Evolutionary conservation across 2,797 vertebrate species (phyloP).

Genomic region (Spondyliosoma cantharus): DNA sequence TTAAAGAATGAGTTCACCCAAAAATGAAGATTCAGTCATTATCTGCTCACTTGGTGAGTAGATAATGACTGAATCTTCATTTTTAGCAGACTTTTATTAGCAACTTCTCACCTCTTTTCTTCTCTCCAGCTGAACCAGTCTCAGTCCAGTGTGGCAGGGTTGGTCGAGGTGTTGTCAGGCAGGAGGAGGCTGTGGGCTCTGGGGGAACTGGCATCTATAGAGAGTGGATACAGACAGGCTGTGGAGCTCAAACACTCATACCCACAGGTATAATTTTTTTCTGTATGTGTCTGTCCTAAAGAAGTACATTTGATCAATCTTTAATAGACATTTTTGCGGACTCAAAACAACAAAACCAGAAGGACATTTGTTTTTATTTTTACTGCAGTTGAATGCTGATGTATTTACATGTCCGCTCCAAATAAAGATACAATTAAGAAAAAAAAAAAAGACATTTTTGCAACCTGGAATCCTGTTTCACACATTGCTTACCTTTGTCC

Average conservation of each 20-base stretch:
- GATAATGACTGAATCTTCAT: too few species aligned
- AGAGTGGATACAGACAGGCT: conserved; percentile 77
- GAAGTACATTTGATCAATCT: background rate
- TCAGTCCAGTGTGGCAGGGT: conserved; percentile 60
- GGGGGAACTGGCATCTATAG: conserved; percentile 68
- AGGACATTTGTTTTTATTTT: too few species aligned
- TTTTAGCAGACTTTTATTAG: too few species aligned
- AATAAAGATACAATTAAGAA: too few species aligned
- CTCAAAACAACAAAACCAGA: too few species aligned
- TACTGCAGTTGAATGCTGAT: too few species aligned
- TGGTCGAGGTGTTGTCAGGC: conserved; percentile 74
- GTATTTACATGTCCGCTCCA: too few species aligned
- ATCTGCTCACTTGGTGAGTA: too few species aligned
- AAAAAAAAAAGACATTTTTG: background rate
- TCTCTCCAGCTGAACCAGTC: conserved; percentile 79
- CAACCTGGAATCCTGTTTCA: background rate
- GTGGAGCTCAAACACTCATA: conserved; percentile 82
- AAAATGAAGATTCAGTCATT: too few species aligned
- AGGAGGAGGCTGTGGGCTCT: conserved; percentile 72
- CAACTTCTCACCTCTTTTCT: background rate
- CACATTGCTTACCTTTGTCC: conserved; percentile 23
- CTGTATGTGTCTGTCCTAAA: background rate
- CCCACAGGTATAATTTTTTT: conserved; percentile 76
- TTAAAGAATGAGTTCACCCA: too few species aligned
- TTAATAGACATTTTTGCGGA: background rate